A percentile compares a stretch with the other conserved stretches of the same genome.
These are phyloP conservation scores for Athalia rosae DNA, from an alignment of 2,888 invertebrate genomes.

Conservation along the genomic window DNA sequence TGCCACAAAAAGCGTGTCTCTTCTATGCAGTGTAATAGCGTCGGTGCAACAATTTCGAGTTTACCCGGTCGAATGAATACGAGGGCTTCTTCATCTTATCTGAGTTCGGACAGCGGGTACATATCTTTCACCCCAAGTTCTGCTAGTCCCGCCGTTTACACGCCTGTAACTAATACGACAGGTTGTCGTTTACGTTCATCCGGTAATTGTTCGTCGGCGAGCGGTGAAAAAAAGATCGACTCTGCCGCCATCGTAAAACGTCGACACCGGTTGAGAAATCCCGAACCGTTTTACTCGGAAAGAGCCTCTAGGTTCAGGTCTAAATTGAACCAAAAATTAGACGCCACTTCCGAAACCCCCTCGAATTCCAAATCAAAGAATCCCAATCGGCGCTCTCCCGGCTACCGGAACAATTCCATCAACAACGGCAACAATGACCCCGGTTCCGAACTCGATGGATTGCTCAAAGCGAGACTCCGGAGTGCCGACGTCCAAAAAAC, in stretches of 20 bases:
- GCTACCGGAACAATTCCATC: conserved; percentile 8
- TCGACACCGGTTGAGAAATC: background rate
- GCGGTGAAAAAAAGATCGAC: background rate
- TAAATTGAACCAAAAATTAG: conserved; percentile 54
- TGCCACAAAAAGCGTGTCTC: conserved; percentile 14
- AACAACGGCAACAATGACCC: conserved; percentile 4
- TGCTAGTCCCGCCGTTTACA: conserved; percentile 7
- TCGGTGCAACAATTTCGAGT: too few relatives aligned
- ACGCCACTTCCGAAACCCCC: conserved; percentile 50
- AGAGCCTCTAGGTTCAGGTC: conserved; percentile 53
- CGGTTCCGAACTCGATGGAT: conserved; percentile 13
- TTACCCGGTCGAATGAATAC: conserved; percentile 45
- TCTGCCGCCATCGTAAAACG: background rate
- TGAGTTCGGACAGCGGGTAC: conserved; percentile 63
- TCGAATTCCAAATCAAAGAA: background rate
- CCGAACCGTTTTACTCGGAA: conserved; percentile 57
- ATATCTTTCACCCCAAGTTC: conserved; percentile 61
- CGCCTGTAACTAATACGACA: background rate
- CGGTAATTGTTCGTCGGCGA: too few relatives aligned
- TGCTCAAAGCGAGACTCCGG: background rate
- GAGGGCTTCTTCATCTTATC: conserved; percentile 52
- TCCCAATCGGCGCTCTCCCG: background rate
- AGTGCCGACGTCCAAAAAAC: conserved; percentile 39
- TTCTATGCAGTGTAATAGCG: background rate
- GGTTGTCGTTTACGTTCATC: background rate